Percentiles rank a stretch among this genome's conserved stretches.
Conservation (phyloP, 2,797 vertebrate genomes). For the Peromyscus melanophrys region DNA sequence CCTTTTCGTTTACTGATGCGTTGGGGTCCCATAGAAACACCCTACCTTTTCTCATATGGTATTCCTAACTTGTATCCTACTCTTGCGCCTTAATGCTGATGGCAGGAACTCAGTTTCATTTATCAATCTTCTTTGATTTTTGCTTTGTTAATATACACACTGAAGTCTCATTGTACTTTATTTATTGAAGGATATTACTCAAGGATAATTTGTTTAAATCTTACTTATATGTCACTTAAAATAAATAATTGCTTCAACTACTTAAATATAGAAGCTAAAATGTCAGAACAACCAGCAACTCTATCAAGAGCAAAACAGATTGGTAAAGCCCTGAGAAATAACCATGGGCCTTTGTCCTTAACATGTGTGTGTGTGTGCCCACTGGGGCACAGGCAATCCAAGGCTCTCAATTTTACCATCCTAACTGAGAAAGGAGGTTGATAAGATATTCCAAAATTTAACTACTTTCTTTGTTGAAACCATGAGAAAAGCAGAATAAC, state of each 20-base stretch:
- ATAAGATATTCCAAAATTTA: background rate
- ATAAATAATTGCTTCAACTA: conserved; percentile 28
- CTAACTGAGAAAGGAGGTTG: background rate
- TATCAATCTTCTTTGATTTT: background rate
- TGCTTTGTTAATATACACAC: background rate
- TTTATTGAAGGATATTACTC: background rate
- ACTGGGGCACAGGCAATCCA: fast-evolving
- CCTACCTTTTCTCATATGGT: background rate
- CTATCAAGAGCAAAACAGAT: background rate
- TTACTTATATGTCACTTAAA: conserved; percentile 6
- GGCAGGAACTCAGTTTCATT: background rate
- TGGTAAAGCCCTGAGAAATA: background rate
- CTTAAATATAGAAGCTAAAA: background rate
- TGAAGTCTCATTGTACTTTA: conserved; percentile 1
- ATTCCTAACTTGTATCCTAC: background rate
- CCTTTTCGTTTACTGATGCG: background rate
- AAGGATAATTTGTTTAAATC: conserved; percentile 2
- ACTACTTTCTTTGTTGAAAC: conserved; percentile 30
- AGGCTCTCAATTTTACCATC: background rate
- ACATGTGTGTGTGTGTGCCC: fast-evolving
- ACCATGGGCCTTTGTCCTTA: background rate
- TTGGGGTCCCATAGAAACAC: background rate
- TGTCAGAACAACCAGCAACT: background rate
- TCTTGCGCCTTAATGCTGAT: background rate
- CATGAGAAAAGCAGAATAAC: background rate